Base-by-base conservation (phyloP, 2,888 invertebrate genomes). In the Acanthosepion esculentum region DNA sequence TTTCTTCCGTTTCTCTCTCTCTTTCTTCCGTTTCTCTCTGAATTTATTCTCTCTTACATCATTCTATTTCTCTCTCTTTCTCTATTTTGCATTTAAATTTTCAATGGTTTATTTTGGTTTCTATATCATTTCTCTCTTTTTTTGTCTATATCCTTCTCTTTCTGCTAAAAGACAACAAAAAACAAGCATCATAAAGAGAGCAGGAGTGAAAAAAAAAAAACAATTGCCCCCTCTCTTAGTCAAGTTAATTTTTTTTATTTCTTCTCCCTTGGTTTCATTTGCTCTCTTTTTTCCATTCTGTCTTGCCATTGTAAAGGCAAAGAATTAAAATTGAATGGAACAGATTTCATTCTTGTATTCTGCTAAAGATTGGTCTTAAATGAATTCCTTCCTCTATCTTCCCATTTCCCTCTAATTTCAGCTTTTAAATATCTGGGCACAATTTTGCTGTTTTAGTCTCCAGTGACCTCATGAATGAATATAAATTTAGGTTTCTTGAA, bases 241-340 rank as follows among this genome's bases (percentile, higher is more conserved):
- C 41, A 41, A 41, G 41, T 41, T 41, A 41, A 3, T 41, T 41
- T 41, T 41, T 41, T 41, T 41, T 41, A 3, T 41, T 2, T 41
- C 2, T 41, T 41, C 2, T 2, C 41, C 41, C 41, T 41, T 41
- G 41, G 1, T 41, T 41, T 41, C 41, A 41, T 41, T 41, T 41
- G 41, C 41, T 41, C 41, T 41, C 41, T 91, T 94, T 55, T 59
- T 18, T 94, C 41, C 91, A 94, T 94, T 26, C 41, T 94, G 15
- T 78, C n/a, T 1, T 29, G 3, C n/a, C 78, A 78, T n/a, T 33
- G n/a, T 78, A 78, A 78, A 78, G 12, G 15, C 5, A 78, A 78
- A 10, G 78, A 33, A 78, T 78, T n/a, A n/a, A 33, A 78, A 33
- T 33, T 15, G 10, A 78, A 78, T 78, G 3, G n/a, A 5, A 78